Conservation (phyloP, 2,113 vertebrate species). For the Ciconia boyciana region DNA sequence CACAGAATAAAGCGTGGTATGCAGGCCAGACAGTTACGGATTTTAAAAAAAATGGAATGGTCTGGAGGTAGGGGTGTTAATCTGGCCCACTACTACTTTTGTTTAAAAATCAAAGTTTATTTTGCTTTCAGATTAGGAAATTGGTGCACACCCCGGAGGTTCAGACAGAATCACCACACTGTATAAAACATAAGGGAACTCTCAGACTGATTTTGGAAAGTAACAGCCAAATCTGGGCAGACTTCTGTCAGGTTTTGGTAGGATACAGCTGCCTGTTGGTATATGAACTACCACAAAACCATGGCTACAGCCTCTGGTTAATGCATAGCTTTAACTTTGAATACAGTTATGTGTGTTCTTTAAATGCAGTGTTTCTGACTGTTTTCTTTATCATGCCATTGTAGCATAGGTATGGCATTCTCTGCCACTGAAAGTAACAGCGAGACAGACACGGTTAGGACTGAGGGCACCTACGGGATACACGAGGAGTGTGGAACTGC, state of each 20-base stretch:
- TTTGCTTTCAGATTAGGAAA: neutral
- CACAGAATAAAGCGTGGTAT: neutral
- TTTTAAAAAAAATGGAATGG: neutral
- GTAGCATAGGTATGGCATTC: conserved; percentile 57
- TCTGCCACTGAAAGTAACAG: conserved; percentile 59
- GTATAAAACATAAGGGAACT: neutral
- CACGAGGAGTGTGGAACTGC: neutral
- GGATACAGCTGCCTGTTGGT: neutral
- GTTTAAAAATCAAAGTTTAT: neutral
- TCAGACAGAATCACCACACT: neutral
- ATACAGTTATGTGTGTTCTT: neutral
- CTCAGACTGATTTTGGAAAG: neutral
- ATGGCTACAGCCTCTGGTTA: neutral
- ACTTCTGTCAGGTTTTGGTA: neutral
- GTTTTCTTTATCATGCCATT: conserved; percentile 30
- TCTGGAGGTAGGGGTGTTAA: neutral
- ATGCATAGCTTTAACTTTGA: neutral
- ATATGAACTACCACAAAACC: neutral
- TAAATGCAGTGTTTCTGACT: neutral
- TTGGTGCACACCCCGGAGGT: neutral
- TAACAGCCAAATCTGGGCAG: neutral
- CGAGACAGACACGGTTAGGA: conserved; percentile 4
- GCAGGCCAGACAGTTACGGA: neutral
- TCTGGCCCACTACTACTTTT: neutral
- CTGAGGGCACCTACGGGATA: conserved; percentile 33